Conservation (phyloP, 2,797 vertebrate genomes). For the Galagoides demidoff region DNA sequence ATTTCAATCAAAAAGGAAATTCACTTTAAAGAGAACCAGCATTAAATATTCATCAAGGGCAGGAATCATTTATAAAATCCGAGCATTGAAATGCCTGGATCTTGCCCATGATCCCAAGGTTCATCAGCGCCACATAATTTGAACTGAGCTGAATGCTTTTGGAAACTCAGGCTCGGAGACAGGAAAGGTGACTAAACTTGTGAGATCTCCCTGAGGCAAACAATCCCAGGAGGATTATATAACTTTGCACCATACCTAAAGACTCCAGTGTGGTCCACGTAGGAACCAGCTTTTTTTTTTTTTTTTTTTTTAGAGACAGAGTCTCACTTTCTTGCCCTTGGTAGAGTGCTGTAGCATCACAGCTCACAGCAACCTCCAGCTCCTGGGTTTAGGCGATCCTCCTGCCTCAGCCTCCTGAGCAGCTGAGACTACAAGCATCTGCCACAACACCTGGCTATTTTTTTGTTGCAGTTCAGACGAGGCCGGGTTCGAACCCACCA, state of each 20-base stretch:
- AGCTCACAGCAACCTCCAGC: no score
- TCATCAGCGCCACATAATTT: constrained; percentile 53
- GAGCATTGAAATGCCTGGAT: constrained; percentile 52
- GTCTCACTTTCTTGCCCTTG: no score
- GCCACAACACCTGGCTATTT: no score
- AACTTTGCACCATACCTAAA: not conserved
- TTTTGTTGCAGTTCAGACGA: no score
- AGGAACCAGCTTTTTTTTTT: not conserved
- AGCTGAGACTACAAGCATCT: no score
- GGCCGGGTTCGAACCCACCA: no score
- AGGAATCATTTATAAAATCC: constrained; percentile 70
- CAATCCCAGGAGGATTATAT: not conserved
- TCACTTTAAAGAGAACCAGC: constrained; percentile 67
- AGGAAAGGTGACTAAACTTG: constrained; percentile 59
- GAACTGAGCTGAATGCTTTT: constrained; percentile 62
- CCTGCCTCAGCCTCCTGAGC: no score
- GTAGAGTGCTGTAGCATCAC: no score
- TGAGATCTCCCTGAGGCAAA: constrained; percentile 55
- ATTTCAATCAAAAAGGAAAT: constrained; percentile 74
- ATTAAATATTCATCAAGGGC: constrained; percentile 77
- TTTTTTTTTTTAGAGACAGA: no score
- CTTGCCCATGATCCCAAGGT: constrained; percentile 60
- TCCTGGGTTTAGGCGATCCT: no score
- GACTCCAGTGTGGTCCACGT: not conserved
- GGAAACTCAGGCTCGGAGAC: constrained; percentile 70